Evolutionary conservation across 2,888 invertebrate species (phyloP), one percentile per base, ranked within the genome.

Genomic region (Caenorhabditis sulstoni): DNA sequence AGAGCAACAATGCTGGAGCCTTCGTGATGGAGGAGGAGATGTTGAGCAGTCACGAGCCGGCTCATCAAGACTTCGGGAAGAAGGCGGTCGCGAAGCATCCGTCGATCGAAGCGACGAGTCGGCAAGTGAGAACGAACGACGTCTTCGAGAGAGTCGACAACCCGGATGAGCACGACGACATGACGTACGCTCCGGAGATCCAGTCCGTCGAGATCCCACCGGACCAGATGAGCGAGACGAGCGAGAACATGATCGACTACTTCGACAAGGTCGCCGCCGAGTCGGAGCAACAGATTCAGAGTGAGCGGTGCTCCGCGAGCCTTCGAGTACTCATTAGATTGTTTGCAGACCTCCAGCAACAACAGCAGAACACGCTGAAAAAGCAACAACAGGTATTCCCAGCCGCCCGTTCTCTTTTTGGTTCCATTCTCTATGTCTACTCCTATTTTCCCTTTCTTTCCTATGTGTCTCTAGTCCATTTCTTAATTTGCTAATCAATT

Each of bases 11-110:
- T 22, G 49, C 66, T 47, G 68, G 65, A 35, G 57, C 79, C 8
- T 89, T 89, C 70, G 84, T 89, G 29, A 88, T 89, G 79, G 89
- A 89, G 59, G 89, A 89, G 67, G 89, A 89, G 41, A 89, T 89
- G 88, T 50, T 89, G 70, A 86, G 81, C 49, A 75, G 76, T 16
- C 83, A 87, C 23, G 84, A 83, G 20, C 67, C 18, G 12, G 20
- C 16, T 1, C n/a, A 1, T 7, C 29, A 29, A 11, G 3, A 9
- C 7, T 29, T 1, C 3, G 52, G 22, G 7, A 66, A 49, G 20
- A 37, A 41, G 29, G 3, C 39, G 16, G n/a, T 45, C 8, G 44
- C 49, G 7, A 70, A 67, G 41, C 58, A 78, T 39, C 70, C 62
- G 23, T 64, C 79, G 7, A 67, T 79, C 22, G 86, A 86, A 18